Conservation (phyloP, 2,888 invertebrate genomes). For the Rhagium mordax region DNA sequence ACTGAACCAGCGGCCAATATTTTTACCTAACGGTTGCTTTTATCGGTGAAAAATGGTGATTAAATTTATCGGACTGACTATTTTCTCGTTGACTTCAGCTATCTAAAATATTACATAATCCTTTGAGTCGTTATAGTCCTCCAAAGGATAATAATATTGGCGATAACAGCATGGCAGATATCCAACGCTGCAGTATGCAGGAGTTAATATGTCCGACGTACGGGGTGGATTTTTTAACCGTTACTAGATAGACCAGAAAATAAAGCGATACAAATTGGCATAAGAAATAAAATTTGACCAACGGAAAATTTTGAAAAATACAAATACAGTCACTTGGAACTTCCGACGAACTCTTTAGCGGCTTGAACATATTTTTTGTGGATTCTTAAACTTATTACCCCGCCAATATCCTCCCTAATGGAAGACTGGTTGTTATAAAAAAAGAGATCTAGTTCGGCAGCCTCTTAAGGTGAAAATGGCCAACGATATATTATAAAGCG, state of each 20-base stretch:
- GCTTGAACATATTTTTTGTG: too few species aligned
- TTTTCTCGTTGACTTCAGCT: slow-evolving; percentile 44
- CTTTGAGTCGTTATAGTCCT: slow-evolving; percentile 63
- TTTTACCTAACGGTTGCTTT: slow-evolving; percentile 51
- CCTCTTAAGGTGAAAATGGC: too few species aligned
- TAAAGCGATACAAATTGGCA: too few species aligned
- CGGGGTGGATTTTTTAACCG: slow-evolving; percentile 1
- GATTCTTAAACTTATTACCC: too few species aligned
- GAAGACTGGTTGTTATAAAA: too few species aligned
- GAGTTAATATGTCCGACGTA: slow-evolving; percentile 35
- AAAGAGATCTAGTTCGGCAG: too few species aligned
- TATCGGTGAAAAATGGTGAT: slow-evolving; percentile 59
- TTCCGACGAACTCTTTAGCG: too few species aligned
- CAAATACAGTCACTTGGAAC: too few species aligned
- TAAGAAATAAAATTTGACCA: too few species aligned
- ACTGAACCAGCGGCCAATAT: slow-evolving; percentile 27
- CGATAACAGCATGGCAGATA: slow-evolving; percentile 44
- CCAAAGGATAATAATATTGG: slow-evolving; percentile 62
- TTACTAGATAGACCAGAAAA: not conserved
- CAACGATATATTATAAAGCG: too few species aligned
- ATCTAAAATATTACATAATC: slow-evolving; percentile 51
- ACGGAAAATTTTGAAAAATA: too few species aligned
- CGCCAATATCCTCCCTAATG: too few species aligned
- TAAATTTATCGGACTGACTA: slow-evolving; percentile 58
- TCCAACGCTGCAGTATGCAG: slow-evolving; percentile 27